Conservation (phyloP, 1,140 invertebrate species). For the Drosophila pectinifera region DNA sequence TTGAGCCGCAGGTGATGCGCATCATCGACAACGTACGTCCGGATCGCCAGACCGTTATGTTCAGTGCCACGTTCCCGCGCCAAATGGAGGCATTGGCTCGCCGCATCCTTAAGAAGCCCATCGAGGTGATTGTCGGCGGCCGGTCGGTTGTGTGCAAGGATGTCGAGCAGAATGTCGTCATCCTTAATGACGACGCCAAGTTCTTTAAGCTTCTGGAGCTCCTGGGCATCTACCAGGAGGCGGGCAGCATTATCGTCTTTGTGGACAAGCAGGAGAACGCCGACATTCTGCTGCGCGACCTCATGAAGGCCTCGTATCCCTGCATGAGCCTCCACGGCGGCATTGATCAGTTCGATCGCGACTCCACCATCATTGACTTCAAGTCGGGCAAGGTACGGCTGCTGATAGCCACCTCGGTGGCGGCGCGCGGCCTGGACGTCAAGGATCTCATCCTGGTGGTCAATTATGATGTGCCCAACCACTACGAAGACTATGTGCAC, state of each 20-base stretch:
- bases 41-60: slow-evolving; percentile 99
- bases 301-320: slow-evolving; percentile 98
- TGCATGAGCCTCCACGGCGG: slow-evolving; percentile 99
- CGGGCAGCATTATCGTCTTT: slow-evolving; percentile 98
- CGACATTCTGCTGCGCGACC: slow-evolving; percentile 96
- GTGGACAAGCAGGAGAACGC: slow-evolving; percentile 99
- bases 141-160: slow-evolving; percentile 99
- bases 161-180: slow-evolving; percentile 97
- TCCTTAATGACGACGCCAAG: slow-evolving; percentile 98
- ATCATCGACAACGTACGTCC: slow-evolving; percentile 99
- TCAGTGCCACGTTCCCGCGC: slow-evolving; percentile 99
- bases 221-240: slow-evolving; percentile 96
- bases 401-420: slow-evolving; percentile 97
- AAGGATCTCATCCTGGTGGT: slow-evolving; percentile 99
- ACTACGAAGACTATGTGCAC: slow-evolving; percentile 99
- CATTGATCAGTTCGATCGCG: slow-evolving; percentile 99
- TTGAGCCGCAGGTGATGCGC: slow-evolving; percentile 99
- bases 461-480: slow-evolving; percentile 99
- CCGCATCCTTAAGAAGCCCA: slow-evolving; percentile 96
- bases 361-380: slow-evolving; percentile 99
- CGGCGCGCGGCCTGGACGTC: slow-evolving; percentile 98
- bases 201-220: slow-evolving; percentile 99
- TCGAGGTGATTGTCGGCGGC: slow-evolving; percentile 99
- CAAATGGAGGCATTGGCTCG: slow-evolving; percentile 99
- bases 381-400: slow-evolving; percentile 96